phyloP scores from a whole-genome alignment of 2,113 vertebrate genomes.

The Hypanus sabinus region DNA sequence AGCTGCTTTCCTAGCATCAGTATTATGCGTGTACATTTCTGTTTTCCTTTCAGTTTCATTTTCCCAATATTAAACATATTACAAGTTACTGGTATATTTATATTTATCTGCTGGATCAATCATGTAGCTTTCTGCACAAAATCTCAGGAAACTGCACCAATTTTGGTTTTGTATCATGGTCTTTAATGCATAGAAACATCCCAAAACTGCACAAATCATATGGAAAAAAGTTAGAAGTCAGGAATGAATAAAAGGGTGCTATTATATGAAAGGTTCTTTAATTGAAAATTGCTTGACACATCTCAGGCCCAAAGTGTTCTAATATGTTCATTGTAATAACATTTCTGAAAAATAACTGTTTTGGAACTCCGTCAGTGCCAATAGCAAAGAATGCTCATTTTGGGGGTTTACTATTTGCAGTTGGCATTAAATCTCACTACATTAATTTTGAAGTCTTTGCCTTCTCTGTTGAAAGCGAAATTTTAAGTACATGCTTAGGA shows the following conservation, averaged over 20 bases:
- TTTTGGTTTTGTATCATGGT: neutral
- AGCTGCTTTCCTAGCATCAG: neutral
- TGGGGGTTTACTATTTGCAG: neutral
- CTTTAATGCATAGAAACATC: neutral
- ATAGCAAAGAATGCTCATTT: neutral
- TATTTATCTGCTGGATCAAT: neutral
- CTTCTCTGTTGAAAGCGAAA: slow-evolving; percentile 13
- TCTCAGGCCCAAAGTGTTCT: neutral
- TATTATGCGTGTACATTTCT: neutral
- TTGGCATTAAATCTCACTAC: neutral
- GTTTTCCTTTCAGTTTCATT: neutral
- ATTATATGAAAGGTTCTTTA: neutral
- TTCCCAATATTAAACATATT: neutral
- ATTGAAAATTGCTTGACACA: neutral
- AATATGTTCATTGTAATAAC: neutral
- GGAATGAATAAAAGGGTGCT: slow-evolving; percentile 17
- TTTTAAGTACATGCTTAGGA: neutral
- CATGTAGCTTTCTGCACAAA: neutral
- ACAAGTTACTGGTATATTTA: neutral
- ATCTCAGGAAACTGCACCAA: neutral
- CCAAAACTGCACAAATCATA: slow-evolving; percentile 26
- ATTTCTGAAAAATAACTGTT: slow-evolving; percentile 8
- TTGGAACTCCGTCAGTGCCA: neutral
- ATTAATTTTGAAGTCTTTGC: neutral
- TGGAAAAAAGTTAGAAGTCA: neutral